Evolutionary conservation across 2,113 vertebrate genomes (phyloP), one percentile per base, ranked within the genome.

Genomic region (Chloroceryle aenea): DNA sequence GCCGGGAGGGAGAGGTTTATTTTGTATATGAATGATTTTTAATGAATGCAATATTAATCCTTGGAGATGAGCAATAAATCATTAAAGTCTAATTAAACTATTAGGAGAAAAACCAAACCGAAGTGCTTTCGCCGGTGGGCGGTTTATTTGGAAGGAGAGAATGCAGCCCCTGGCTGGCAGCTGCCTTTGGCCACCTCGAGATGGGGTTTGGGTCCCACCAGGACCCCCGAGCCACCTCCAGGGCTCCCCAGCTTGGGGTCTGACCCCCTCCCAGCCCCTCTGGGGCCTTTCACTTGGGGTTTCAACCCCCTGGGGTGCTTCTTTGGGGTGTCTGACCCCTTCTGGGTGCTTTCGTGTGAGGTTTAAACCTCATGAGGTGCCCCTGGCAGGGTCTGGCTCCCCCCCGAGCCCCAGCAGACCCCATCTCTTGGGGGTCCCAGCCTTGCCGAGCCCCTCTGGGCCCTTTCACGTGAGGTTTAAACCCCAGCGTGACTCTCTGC

Each of bases 41-140:
- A 98, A 98, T 98, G 98, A 97, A 98, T 98, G 98, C 98, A 98
- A 98, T 98, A 98, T 98, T 98, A 98, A 98, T 98, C 97, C 98
- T 98, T 96, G 98, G 98, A 98, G 97, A 98, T 97, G 97, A 98
- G 98, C 98, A 98, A 98, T 98, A 98, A 96, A 98, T 98, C 98
- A 98, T 97, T 98, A 98, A 98, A 98, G 85, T 98, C 97, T 96
- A 96, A 98, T 98, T 98, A 97, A 98, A 97, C 94, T 96, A 87
- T 97, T 95, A 97, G 96, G 97, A 93, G 90, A 96, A 94, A 83
- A 56, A n/a, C 19, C 18, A 56, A 32, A 19, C 23, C 4, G 5
- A 71, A 77, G 9, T 1, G 5, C 29, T 73, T 32, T 6, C 1
- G 56, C 32, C 58, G n/a, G 21, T 48, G 52, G 61, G 40, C 8